These are phyloP conservation scores for Caenorhabditis auriculariae DNA, from an alignment of 2,888 invertebrate genomes.

Conservation along the genomic window DNA sequence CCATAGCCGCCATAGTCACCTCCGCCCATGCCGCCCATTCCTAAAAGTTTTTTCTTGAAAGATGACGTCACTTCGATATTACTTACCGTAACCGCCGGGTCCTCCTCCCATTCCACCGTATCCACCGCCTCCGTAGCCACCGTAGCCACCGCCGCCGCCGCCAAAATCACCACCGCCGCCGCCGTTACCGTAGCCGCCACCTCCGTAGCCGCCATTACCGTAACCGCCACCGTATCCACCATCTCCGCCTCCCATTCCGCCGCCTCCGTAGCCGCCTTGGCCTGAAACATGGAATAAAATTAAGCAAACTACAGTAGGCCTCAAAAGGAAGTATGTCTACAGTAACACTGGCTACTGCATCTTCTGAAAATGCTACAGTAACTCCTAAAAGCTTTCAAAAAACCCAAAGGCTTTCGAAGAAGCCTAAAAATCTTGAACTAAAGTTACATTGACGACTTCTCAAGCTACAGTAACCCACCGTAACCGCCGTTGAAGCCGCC, in stretches of 20 bases:
- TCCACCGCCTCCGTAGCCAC: conserved; percentile 2
- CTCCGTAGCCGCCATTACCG: neutral
- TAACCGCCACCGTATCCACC: conserved; percentile 3
- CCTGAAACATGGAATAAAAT: no score
- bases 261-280: conserved; percentile 4
- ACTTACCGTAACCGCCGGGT: conserved; percentile 5
- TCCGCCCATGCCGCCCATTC: conserved; percentile 6
- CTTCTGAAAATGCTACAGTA: no score
- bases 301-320: no score
- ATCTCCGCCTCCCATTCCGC: conserved; percentile 4
- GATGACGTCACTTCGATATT: no score
- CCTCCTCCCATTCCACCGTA: conserved; percentile 11
- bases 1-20: conserved; percentile 1
- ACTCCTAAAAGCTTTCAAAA: no score
- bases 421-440: no score
- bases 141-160: neutral
- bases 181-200: neutral
- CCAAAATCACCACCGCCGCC: neutral
- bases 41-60: no score
- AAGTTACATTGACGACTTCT: no score
- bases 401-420: no score
- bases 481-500: conserved; percentile 13
- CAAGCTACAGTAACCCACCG: no score
- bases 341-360: no score
- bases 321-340: no score